phyloP scores from a whole-genome alignment of 1,140 invertebrate species.

The Archivesica marissinica region DNA sequence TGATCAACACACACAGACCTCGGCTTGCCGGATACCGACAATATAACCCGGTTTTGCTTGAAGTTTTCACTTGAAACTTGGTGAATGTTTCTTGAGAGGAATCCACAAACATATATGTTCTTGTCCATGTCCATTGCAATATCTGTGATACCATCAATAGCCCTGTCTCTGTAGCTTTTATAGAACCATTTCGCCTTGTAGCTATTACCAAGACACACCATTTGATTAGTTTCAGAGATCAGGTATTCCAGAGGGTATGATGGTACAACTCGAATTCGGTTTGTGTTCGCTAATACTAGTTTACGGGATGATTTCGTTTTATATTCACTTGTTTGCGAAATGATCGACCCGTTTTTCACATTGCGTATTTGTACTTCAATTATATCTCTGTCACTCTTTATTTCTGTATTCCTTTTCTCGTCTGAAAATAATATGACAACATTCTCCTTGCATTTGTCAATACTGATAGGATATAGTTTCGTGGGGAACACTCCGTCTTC shows the following conservation, averaged over 20 bases:
- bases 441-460: neutral
- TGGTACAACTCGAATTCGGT: neutral
- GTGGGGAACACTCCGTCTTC: neutral
- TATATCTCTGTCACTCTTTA: neutral
- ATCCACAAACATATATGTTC: constrained; percentile 38
- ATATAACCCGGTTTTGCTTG: neutral
- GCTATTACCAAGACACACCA: neutral
- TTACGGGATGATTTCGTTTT: neutral
- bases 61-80: neutral
- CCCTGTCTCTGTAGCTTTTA: neutral
- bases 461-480: constrained; percentile 12
- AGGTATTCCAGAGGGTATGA: neutral
- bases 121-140: constrained; percentile 1
- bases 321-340: neutral
- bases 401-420: neutral
- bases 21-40: neutral
- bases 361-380: constrained; percentile 13
- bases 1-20: neutral
- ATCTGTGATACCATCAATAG: neutral
- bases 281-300: neutral
- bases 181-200: neutral
- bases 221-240: neutral
- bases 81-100: constrained; percentile 18
- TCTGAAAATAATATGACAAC: constrained; percentile 27
- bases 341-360: neutral